Evolutionary conservation across 2,888 invertebrate species (phyloP).

Genomic region (Drosophila mercatorum): DNA sequence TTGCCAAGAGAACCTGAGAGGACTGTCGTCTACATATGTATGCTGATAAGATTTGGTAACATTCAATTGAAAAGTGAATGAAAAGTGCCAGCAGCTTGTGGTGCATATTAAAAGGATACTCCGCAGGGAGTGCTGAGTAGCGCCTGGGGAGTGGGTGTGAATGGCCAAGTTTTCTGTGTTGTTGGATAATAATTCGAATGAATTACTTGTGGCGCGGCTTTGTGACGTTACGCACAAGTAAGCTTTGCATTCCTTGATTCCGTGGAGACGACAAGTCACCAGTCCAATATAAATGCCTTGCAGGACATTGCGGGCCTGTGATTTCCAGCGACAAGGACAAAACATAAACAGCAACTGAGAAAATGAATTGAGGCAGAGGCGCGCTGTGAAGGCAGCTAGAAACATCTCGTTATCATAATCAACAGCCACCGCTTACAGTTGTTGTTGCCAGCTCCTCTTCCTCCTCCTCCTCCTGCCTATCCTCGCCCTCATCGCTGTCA

Average conservation of each 20-base stretch:
- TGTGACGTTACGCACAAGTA: slow-evolving; percentile 15
- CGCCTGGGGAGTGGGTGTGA: slow-evolving; percentile 6
- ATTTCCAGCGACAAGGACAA: slow-evolving; percentile 52
- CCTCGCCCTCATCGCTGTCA: slow-evolving; percentile 32
- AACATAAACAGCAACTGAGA: slow-evolving; percentile 2
- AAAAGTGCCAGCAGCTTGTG: slow-evolving; percentile 25
- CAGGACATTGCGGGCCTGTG: slow-evolving; percentile 55
- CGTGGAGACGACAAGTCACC: slow-evolving; percentile 35
- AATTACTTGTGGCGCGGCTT: slow-evolving; percentile 51
- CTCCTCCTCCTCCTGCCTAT: no score
- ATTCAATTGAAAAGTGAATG: slow-evolving; percentile 5
- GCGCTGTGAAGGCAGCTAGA: slow-evolving; percentile 26
- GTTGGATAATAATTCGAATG: slow-evolving; percentile 73
- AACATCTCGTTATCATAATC: slow-evolving; percentile 55
- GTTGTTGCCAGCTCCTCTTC: slow-evolving; percentile 15
- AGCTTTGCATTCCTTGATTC: slow-evolving; percentile 42
- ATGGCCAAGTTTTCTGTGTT: slow-evolving; percentile 16
- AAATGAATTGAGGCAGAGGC: slow-evolving; percentile 42
- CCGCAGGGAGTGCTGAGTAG: background rate
- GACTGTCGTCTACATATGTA: background rate
- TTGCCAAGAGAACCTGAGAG: background rate
- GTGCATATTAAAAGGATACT: slow-evolving; percentile 22
- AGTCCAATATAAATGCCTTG: slow-evolving; percentile 45
- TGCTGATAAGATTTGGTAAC: background rate
- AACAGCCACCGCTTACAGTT: slow-evolving; percentile 31